These are phyloP conservation scores for Theodoxus fluviatilis DNA, from an alignment of 2,888 invertebrate species.

Conservation along the genomic window DNA sequence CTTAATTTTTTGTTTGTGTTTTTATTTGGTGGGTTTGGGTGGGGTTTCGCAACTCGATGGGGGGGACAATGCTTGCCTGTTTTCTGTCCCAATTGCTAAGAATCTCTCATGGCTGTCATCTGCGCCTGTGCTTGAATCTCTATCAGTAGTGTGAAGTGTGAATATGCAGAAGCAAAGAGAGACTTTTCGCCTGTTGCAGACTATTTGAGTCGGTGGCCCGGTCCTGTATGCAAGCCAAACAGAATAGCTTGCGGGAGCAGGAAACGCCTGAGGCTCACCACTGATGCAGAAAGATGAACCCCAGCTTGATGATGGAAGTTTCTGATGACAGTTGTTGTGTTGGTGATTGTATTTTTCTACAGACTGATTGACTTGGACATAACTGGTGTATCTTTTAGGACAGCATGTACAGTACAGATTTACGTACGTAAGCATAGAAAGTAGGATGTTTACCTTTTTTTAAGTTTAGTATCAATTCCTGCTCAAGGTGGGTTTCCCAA, in stretches of 20 bases:
- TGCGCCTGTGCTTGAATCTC: neutral
- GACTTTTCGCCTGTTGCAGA: constrained; percentile 70
- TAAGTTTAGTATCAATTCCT: too few relatives aligned
- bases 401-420: too few relatives aligned
- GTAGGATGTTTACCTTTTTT: too few relatives aligned
- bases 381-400: too few relatives aligned
- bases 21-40: neutral
- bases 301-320: constrained; percentile 12
- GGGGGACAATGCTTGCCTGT: neutral
- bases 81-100: neutral
- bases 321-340: neutral
- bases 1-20: neutral
- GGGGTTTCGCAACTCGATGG: neutral
- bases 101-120: neutral
- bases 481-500: too few relatives aligned
- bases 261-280: constrained; percentile 41
- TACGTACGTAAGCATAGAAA: too few relatives aligned
- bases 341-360: neutral
- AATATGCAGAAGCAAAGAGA: too few relatives aligned
- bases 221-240: constrained; percentile 78
- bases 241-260: constrained; percentile 38
- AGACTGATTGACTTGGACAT: neutral
- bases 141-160: neutral
- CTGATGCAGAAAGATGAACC: constrained; percentile 23
- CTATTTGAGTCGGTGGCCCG: constrained; percentile 95